Conservation (phyloP, 2,888 invertebrate genomes). For the Aquatica leii region DNA sequence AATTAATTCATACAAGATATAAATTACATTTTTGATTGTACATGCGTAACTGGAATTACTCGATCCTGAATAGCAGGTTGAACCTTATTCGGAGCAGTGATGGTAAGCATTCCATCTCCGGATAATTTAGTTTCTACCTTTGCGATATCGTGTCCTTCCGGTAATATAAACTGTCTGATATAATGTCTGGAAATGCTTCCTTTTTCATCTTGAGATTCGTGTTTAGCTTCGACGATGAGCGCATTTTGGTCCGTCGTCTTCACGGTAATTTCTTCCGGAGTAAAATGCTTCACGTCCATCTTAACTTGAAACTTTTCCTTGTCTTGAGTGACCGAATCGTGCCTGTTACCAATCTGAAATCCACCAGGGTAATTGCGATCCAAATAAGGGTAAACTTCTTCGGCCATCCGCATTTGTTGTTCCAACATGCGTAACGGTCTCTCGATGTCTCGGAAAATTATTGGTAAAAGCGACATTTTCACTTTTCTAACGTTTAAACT, state of each 20-base stretch:
- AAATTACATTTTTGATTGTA: slow-evolving; percentile 46
- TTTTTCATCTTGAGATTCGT: slow-evolving; percentile 35
- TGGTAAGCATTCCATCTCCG: slow-evolving; percentile 76
- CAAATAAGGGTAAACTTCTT: slow-evolving; percentile 43
- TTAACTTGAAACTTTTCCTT: no score
- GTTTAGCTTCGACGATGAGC: slow-evolving; percentile 38
- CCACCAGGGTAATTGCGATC: no score
- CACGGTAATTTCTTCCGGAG: no score
- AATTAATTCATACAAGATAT: no score
- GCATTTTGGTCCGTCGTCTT: slow-evolving; percentile 32
- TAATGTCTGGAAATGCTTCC: no score
- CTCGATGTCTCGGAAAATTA: no score
- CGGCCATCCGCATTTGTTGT: slow-evolving; percentile 45
- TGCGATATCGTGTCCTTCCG: slow-evolving; percentile 77
- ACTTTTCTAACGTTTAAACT: neutral
- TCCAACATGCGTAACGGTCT: no score
- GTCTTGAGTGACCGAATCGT: slow-evolving; percentile 66
- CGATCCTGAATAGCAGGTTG: slow-evolving; percentile 56
- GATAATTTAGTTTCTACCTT: slow-evolving; percentile 80
- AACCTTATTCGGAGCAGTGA: no score
- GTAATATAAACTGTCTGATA: slow-evolving; percentile 78
- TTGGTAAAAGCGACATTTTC: no score
- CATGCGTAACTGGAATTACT: slow-evolving; percentile 60
- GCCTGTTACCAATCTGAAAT: no score
- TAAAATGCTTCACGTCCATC: no score